Base-by-base conservation (phyloP, 2,113 vertebrate genomes). In the Albula glossodonta region DNA sequence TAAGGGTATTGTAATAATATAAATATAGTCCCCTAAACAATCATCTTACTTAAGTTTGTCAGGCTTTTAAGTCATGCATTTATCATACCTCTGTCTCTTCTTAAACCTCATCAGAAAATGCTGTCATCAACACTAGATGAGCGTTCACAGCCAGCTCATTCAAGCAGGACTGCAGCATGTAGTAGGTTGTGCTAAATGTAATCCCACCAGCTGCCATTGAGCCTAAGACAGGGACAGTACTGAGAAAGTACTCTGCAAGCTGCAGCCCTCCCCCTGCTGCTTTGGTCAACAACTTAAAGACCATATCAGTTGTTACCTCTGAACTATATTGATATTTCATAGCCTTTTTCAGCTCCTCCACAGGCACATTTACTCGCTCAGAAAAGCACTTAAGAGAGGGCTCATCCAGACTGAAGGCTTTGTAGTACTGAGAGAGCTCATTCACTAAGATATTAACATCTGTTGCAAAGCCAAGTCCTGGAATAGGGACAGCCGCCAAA, bases 141-240 rank as follows among this genome's bases (percentile, higher is more conserved):
- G 95, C 89, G 2, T 95, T 94, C 15, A 90, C 85, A 0, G 94
- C 91, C 80, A 95, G 87, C 51, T 93, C 91, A 0, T 94, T 84
- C 41, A 96, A 91, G 81, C 91, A 93, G 50, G 84, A 87, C 80
- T 82, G 86, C 15, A 95, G 91, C 89, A 93, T 90, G 83, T 74
- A 86, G 81, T 92, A 92, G 77, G 94, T 89, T 0, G 93, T 92
- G 53, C 63, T 84, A 0, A 91, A 95, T 13, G 94, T 93, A 86
- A 95, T 89, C 77, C 91, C 89, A 0, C 92, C 91, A 0, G 94
- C 90, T 80, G 87, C 88, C 51, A 94, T 4, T 0, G 92, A 92
- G 0, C 94, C 94, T 0, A 96, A 84, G 60, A 92, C 12, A 0
- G 95, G 94, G 66, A 95, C 86, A 56, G 50, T 63, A 49, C 83